Evolutionary conservation across 2,888 invertebrate species (phyloP), one percentile per base, ranked within the genome.

Genomic region (Deilephila porcellus): DNA sequence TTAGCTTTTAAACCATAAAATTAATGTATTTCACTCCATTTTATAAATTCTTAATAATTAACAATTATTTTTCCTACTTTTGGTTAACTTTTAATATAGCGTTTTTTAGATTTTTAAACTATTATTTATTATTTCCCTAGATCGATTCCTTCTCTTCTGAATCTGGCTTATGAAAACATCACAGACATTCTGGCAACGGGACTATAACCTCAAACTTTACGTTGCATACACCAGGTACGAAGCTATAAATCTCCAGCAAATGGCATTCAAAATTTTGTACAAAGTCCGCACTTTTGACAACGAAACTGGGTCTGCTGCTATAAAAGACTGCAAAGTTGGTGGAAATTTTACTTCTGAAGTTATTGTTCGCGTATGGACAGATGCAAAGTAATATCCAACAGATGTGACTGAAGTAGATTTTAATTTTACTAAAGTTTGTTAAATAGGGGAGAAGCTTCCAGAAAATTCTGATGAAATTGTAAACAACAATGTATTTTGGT

Each of bases 271-370:
- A 67, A 67, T 45, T 67, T 45, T 25, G 52, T 45, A 67, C 64
- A 45, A 64, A 64, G 8, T 67, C 52, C 17, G 45, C 25, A 17
- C 52, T 67, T 45, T 52, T 37, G 19, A 37, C 45, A 25, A 25
- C 45, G 45, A 52, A 67, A 67, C 45, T 67, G 45, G 67, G 20
- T 37, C 37, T 64, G 45, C 64, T 45, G 45, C 45, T 20, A 25
- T 17, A 67, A 67, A 67, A 67, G 67, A 52, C 45, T 67, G 67
- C 52, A 25, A 17, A 67, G 52, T 64, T 67, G 45, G 67, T 67
- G 19, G 6, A 67, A 67, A 52, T 52, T 45, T n/a, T n/a, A 56
- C 56, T 67, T 67, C 17, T 52, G 25, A 67, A 67, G 52, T 67
- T 67, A 67, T 67, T 25, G 25, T 67, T 67, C 67, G 20, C 25